Conservation (phyloP, 2,113 vertebrate genomes). For the Tamias sibiricus region DNA sequence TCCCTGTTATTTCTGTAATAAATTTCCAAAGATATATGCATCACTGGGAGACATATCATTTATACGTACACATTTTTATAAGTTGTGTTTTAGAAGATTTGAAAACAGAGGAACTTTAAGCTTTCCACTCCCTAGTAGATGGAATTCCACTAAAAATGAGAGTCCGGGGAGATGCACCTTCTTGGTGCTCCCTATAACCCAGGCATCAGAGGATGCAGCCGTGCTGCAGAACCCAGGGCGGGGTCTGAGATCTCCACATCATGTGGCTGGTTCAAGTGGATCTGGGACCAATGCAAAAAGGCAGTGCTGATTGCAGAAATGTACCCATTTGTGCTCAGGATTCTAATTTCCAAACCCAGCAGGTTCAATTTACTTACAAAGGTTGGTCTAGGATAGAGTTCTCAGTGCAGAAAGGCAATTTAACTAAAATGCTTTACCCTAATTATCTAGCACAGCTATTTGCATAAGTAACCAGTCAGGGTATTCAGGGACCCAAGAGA, state of each 20-base stretch:
- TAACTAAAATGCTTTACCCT: constrained; percentile 59
- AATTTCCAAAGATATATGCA: background rate
- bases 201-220: accelerated
- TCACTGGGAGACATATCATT: background rate
- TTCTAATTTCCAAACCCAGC: constrained; percentile 74
- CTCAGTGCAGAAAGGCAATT: constrained; percentile 66
- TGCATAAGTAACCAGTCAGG: constrained; percentile 64
- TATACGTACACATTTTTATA: background rate
- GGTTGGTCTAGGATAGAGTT: constrained; percentile 66
- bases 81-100: background rate
- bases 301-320: background rate
- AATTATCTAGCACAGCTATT: constrained; percentile 72
- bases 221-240: accelerated
- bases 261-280: background rate
- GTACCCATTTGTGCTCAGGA: background rate
- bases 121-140: background rate
- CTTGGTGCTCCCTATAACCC: accelerated
- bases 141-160: background rate
- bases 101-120: background rate
- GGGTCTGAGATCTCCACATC: background rate
- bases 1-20: background rate
- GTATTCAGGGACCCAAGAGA: background rate
- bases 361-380: constrained; percentile 64
- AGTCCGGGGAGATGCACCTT: background rate
- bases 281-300: background rate